Base-by-base conservation (phyloP, 2,797 vertebrate species). In the Melanogrammus aeglefinus region DNA sequence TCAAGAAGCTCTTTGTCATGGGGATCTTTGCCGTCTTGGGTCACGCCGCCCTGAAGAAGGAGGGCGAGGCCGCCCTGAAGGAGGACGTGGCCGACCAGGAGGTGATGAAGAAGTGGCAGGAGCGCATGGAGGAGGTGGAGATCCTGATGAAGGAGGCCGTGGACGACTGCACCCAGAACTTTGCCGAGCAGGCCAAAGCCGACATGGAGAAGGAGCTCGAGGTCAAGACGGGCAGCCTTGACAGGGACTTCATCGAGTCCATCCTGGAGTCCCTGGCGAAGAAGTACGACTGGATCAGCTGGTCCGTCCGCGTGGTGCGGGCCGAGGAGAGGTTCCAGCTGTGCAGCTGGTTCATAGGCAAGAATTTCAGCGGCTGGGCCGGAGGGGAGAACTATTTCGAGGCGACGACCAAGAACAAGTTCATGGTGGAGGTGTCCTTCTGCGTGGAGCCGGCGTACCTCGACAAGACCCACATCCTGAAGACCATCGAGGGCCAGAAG, bases 201-300 rank as follows among this genome's bases (percentile, higher is more conserved):
- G 95, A 95, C 88, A 74, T 94, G 72, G 92, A 94, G 80, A 76
- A 84, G 1, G 72, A 80, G 41, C 79, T 95, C 10, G 76, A 87
- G 86, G 91, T 93, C 66, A 90, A 63, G 18, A 80, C 91, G 0
- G 88, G 82, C 39, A 77, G 47, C 0, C 85, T 92, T 1, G 78
- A 90, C 76, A 24, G 72, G 0, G 89, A 92, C 8, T 94, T 94
- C 31, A 80, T 88, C 57, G 90, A 90, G 79, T 51, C 86, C 13
- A 85, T 95, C 2, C 85, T 95, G 81, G 91, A 90, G 21, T 31
- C 82, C 0, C 91, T 95, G 1, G 57, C 72, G 0, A 93, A 94
- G 81, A 95, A 95, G 75, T 95, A 94, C 12, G 93, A 95, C 85
- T 95, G 95, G 95, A 93, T 95, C 21, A 92, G 74, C 39, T 95